Conservation (phyloP, 2,797 vertebrate species). For the Sebastes vulpes region DNA sequence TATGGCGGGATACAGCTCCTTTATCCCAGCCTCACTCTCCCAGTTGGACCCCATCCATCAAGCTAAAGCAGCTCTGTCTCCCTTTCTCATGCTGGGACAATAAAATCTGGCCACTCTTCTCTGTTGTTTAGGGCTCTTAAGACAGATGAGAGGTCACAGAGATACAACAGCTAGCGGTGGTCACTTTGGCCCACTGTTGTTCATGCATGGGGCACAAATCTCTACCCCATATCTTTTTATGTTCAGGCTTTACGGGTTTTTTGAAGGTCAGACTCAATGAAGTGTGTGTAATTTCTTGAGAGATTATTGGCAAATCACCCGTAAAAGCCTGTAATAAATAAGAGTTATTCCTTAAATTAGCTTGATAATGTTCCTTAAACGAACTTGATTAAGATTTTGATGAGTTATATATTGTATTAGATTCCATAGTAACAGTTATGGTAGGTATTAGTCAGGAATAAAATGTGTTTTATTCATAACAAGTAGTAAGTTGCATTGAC, state of each 20-base stretch:
- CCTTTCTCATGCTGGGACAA: constrained; percentile 74
- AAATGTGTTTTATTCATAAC: background rate
- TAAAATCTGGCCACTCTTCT: constrained; percentile 67
- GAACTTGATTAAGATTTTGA: background rate
- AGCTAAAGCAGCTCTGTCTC: constrained; percentile 58
- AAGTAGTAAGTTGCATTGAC: background rate
- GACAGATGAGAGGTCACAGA: constrained; percentile 71
- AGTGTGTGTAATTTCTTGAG: background rate
- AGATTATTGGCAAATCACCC: background rate
- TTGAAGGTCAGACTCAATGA: background rate
- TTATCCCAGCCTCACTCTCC: constrained; percentile 60
- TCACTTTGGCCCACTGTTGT: constrained; percentile 38
- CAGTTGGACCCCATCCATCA: constrained; percentile 80
- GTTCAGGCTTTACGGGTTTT: background rate
- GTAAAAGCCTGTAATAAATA: constrained; percentile 1
- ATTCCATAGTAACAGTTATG: background rate
- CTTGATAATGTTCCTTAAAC: background rate
- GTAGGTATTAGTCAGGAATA: background rate
- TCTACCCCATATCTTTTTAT: constrained; percentile 2
- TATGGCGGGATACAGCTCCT: constrained; percentile 60
- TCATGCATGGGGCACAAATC: constrained; percentile 8
- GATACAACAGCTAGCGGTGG: constrained; percentile 33
- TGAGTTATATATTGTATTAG: background rate
- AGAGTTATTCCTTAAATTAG: background rate
- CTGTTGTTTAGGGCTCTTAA: constrained; percentile 67